Base-by-base conservation (phyloP, 2,113 vertebrate species). In the Ibidorhyncha struthersii region DNA sequence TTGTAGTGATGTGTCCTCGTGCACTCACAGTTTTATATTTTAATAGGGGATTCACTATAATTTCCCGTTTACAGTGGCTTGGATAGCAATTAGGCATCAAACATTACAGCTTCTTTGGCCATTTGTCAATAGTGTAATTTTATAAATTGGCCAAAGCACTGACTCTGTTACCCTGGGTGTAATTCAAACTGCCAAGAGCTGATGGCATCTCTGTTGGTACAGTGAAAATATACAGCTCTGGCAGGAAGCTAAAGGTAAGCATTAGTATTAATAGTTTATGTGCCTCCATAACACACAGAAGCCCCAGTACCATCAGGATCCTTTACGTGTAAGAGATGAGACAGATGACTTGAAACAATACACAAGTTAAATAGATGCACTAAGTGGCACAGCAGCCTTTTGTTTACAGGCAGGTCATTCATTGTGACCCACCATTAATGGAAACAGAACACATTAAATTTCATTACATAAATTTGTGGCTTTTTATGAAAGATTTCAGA, bases 131-230 rank as follows among this genome's bases (percentile, higher is more conserved):
- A 63, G 32, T 16, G 30, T 58, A 61, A 96, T 94, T 94, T 92
- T 81, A 93, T 87, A 85, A 93, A 94, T 91, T 94, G 80, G n/a
- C 47, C 56, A 84, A 95, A 95, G 53, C 49, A 83, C 22, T 90
- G 86, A 82, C 53, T 79, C 67, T 84, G 40, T 72, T 89, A 78
- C 29, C 59, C 81, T 96, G 40, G 82, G 36, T 32, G 53, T 72
- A 96, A 87, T 87, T 95, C 86, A 82, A 91, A 69, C 52, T 65
- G 50, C 55, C 56, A 85, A 82, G 62, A 87, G 27, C 50, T 87
- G 77, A 74, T 25, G 36, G 34, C 15, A 66, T 82, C 69, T 89
- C 65, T 82, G 23, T 65, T 86, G 58, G 61, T 90, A 43, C 18
- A 69, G 36, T 34, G 59, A 69, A 93, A 85, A 96, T 63, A 73